phyloP scores from a whole-genome alignment of 2,113 vertebrate genomes.

The Diphyllodes magnificus region DNA sequence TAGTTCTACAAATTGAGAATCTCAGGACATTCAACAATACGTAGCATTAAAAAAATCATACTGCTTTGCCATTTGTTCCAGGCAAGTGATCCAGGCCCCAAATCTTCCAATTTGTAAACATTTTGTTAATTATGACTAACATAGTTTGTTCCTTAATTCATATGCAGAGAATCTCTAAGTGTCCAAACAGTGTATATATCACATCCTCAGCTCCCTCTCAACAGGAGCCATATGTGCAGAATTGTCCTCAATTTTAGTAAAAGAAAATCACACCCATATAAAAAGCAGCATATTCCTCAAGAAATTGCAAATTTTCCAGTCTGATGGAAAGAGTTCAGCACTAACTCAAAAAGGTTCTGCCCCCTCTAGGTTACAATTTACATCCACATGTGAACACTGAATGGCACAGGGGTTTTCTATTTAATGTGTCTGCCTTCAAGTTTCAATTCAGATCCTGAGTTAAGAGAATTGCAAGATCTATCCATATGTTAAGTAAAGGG shows the following conservation, averaged over 20 bases:
- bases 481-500: not conserved
- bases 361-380: not conserved
- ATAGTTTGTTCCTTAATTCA: not conserved
- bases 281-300: not conserved
- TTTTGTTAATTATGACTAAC: not conserved
- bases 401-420: not conserved
- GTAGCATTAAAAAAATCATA: not conserved
- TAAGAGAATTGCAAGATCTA: not conserved
- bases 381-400: not conserved
- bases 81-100: not conserved
- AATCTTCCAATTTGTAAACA: not conserved
- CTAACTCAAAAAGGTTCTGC: not conserved
- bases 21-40: not conserved
- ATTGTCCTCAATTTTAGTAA: not conserved
- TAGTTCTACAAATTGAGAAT: not conserved
- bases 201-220: not conserved
- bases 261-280: not conserved
- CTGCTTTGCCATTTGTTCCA: not conserved
- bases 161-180: not conserved
- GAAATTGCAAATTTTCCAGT: not conserved
- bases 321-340: not conserved
- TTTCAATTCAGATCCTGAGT: not conserved
- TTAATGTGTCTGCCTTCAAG: not conserved
- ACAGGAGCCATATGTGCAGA: not conserved
- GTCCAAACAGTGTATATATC: not conserved